Conservation (phyloP, 2,113 vertebrate species). For the Mormyrus lacerda region DNA sequence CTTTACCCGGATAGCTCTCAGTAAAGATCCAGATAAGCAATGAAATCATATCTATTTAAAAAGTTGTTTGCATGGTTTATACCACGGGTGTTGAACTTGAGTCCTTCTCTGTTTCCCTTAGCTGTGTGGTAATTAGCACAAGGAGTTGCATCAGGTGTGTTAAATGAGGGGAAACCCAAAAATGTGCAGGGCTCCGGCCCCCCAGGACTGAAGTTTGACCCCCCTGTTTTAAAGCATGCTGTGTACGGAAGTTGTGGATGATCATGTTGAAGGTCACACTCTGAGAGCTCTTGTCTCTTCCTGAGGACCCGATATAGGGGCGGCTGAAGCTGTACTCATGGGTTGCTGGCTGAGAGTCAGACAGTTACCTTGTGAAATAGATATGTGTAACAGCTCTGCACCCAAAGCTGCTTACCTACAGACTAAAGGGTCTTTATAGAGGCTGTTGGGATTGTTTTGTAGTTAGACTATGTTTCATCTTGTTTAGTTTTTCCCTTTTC, state of each 20-base stretch:
- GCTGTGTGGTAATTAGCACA: too few species aligned
- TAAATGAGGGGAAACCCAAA: too few species aligned
- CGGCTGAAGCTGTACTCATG: not conserved
- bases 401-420: not conserved
- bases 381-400: not conserved
- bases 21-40: not conserved
- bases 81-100: too few species aligned
- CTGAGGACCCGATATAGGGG: not conserved
- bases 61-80: not conserved
- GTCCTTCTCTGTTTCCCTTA: too few species aligned
- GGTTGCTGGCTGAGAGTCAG: not conserved
- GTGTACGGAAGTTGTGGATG: not conserved
- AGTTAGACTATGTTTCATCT: not conserved
- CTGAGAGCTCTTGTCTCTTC: not conserved
- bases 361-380: not conserved
- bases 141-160: too few species aligned
- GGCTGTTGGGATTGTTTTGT: not conserved
- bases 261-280: not conserved
- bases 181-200: too few species aligned
- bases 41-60: not conserved
- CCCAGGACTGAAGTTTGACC: too few species aligned
- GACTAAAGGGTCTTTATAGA: not conserved
- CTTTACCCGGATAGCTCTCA: not conserved
- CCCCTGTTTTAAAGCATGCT: not conserved
- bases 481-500: too few species aligned